Evolutionary conservation across 2,113 vertebrate species (phyloP).

Genomic region (Paracanthobrama guichenoti): DNA sequence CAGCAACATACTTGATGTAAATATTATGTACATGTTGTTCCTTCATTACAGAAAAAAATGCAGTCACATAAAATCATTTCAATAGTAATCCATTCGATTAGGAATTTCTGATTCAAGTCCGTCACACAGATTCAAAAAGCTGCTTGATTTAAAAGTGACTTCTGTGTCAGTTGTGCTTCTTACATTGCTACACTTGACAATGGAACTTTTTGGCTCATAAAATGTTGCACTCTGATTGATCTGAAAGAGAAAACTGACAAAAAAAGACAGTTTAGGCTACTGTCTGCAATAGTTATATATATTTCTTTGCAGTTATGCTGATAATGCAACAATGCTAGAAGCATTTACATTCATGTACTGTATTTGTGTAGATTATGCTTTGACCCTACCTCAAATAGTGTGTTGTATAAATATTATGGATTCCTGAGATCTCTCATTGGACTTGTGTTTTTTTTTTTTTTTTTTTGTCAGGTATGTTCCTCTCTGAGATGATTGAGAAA

Average conservation of each 20-base stretch:
- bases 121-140: background rate
- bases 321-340: background rate
- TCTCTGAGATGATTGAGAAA: constrained; percentile 90
- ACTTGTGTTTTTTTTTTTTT: background rate
- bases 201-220: background rate
- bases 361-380: background rate
- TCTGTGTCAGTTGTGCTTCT: background rate
- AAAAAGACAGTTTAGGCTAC: background rate
- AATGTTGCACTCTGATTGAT: background rate
- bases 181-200: background rate
- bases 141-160: background rate
- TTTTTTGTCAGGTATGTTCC: constrained; percentile 86
- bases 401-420: background rate
- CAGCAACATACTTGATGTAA: background rate
- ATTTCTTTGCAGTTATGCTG: background rate
- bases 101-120: background rate
- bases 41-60: background rate
- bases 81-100: background rate
- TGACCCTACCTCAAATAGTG: background rate
- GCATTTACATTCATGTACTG: background rate
- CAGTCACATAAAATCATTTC: background rate
- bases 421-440: background rate
- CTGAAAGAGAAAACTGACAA: background rate
- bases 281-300: background rate
- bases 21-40: background rate